These are phyloP conservation scores for Intellagama lesueurii DNA, from an alignment of 2,797 vertebrate genomes.

Conservation along the genomic window DNA sequence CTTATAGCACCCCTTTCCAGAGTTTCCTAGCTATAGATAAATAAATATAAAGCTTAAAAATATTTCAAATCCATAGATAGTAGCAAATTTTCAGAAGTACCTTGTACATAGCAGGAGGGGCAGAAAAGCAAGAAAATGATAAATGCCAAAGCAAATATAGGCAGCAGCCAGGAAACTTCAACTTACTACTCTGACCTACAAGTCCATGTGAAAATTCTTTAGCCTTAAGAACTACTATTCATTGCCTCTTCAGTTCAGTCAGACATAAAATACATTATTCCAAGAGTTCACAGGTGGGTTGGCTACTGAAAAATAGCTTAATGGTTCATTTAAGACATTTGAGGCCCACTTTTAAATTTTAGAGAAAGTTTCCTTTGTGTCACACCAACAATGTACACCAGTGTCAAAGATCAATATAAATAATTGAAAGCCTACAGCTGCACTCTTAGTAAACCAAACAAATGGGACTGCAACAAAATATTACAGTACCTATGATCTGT, in stretches of 20 bases:
- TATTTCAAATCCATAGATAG: not conserved
- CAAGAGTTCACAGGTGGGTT: not conserved
- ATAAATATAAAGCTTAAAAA: no score
- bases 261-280: not conserved
- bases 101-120: not conserved
- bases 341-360: not conserved
- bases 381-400: not conserved
- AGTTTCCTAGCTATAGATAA: no score
- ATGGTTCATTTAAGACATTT: no score
- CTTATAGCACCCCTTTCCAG: no score
- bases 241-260: not conserved
- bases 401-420: not conserved
- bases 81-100: not conserved
- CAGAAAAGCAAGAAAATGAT: no score
- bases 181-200: not conserved
- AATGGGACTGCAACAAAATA: not conserved
- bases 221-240: not conserved
- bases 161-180: not conserved
- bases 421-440: constrained; percentile 9
- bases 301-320: not conserved
- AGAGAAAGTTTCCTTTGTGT: not conserved
- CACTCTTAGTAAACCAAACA: constrained; percentile 13
- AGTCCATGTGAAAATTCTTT: not conserved
- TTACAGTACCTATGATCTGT: not conserved
- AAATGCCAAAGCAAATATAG: not conserved